Evolutionary conservation across 2,113 vertebrate genomes (phyloP), one percentile per base, ranked within the genome.

Genomic region (Sapajus apella): DNA sequence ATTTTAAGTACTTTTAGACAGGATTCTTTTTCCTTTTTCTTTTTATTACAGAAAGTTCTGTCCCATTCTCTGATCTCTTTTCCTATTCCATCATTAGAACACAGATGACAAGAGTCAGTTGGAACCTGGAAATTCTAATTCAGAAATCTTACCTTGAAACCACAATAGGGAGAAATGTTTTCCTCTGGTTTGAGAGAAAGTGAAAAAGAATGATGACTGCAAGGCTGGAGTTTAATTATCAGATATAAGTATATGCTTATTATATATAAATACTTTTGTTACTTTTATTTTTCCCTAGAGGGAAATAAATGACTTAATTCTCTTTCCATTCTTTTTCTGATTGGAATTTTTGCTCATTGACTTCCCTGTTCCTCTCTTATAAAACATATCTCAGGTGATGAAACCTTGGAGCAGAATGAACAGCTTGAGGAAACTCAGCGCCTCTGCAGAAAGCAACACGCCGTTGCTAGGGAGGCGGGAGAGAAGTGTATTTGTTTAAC

Each of bases 201-300:
- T 35, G 32, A 56, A 80, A 55, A 75, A 77, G 87, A 85, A 90
- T 68, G 27, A 91, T 21, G 92, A 77, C 52, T 88, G 64, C 56
- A 32, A 87, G 73, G 83, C 64, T 81, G 58, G 79, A 87, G 70
- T 56, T 90, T 95, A 95, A 97, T 93, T 95, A 91, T 94, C 81
- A 95, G 37, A 72, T 81, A 52, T 90, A 87, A 90, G 95, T 84
- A 91, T 45, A 23, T 82, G 93, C 95, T 97, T 79, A 72, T 96
- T 80, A 81, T 32, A 72, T 35, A 66, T 83, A 95, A 81, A 94
- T 97, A 56, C 64, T 76, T 96, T n/a, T 87, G 73, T 90, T 96
- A 90, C 94, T 96, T 95, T 94, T 85, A 96, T 96, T 95, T 96
- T 73, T 52, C 94, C 95, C 94, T 66, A 32, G 97, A 94, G 97